Evolutionary conservation across 2,888 invertebrate genomes (phyloP).

Genomic region (Ectemnius lituratus): DNA sequence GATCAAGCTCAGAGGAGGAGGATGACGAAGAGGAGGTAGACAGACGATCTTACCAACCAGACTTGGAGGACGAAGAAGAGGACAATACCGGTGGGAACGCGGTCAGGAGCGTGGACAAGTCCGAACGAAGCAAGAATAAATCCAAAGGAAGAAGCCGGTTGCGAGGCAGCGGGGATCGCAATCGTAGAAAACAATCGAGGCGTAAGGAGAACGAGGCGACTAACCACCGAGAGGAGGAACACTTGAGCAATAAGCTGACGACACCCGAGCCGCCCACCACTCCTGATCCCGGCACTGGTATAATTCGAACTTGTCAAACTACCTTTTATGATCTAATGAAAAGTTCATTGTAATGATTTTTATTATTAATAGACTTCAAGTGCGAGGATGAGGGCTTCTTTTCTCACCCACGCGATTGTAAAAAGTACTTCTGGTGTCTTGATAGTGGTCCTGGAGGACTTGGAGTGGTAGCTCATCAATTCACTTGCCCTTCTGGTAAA

Average conservation of each 20-base stretch:
- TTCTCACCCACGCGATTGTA: conserved; percentile 94
- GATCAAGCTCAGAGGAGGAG: conserved; percentile 41
- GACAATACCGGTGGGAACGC: conserved; percentile 54
- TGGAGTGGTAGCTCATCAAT: conserved; percentile 94
- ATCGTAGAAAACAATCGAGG: conserved; percentile 59
- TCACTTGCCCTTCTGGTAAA: conserved; percentile 93
- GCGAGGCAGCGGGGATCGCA: conserved; percentile 61
- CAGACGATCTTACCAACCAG: conserved; percentile 38
- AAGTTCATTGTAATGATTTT: background rate
- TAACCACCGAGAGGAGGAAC: conserved; percentile 45
- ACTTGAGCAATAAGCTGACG: conserved; percentile 77
- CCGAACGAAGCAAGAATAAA: conserved; percentile 52
- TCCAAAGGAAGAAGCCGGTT: conserved; percentile 59
- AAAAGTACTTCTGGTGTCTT: conserved; percentile 96
- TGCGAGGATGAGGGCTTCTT: conserved; percentile 96
- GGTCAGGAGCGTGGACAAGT: conserved; percentile 55
- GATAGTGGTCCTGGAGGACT: conserved; percentile 93
- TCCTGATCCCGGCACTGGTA: conserved; percentile 92
- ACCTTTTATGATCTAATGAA: background rate
- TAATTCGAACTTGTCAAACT: no score
- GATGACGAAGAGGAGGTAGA: conserved; percentile 52
- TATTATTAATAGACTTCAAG: conserved; percentile 84
- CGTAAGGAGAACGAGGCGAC: conserved; percentile 42
- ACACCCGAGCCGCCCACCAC: conserved; percentile 93
- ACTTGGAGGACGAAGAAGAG: conserved; percentile 37